Percentiles rank a stretch among this genome's conserved stretches.
Conservation (phyloP, 2,888 invertebrate species). For the Zaprionus lineosus region DNA sequence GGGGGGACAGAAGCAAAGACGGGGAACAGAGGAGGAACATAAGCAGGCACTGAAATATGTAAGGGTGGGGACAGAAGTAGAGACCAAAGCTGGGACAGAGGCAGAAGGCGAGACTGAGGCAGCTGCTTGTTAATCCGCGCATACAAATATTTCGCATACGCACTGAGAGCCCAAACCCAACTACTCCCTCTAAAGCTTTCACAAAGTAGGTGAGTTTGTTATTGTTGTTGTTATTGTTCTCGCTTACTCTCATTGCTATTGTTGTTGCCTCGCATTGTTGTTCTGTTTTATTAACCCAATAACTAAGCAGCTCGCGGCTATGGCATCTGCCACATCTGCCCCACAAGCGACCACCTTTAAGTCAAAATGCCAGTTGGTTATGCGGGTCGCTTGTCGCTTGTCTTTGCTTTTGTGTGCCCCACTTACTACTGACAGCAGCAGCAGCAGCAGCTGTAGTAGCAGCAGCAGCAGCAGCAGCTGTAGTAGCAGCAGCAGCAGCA, state of each 20-base stretch:
- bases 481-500: no score
- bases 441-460: conserved; percentile 4
- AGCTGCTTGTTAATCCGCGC: conserved; percentile 66
- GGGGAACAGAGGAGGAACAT: no score
- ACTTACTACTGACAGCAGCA: conserved; percentile 55
- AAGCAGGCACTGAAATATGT: no score
- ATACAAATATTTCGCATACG: conserved; percentile 66
- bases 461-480: conserved; percentile 1
- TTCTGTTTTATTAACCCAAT: conserved; percentile 76
- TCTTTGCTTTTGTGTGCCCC: conserved; percentile 56
- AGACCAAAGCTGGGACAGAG: background rate
- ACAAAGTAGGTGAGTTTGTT: conserved; percentile 56
- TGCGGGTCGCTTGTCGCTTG: conserved; percentile 64
- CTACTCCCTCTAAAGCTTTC: conserved; percentile 19
- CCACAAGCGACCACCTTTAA: conserved; percentile 39
- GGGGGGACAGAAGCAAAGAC: no score
- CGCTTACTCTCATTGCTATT: conserved; percentile 21
- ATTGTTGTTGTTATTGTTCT: conserved; percentile 15
- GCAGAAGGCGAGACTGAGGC: no score
- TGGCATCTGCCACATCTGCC: conserved; percentile 12
- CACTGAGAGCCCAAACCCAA: conserved; percentile 19
- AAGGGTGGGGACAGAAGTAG: no score
- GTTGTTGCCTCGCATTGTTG: conserved; percentile 31
- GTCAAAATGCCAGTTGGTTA: conserved; percentile 64
- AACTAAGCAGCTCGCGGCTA: conserved; percentile 61